Conservation (phyloP, 2,113 vertebrate genomes). For the Rhinogobius similis region DNA sequence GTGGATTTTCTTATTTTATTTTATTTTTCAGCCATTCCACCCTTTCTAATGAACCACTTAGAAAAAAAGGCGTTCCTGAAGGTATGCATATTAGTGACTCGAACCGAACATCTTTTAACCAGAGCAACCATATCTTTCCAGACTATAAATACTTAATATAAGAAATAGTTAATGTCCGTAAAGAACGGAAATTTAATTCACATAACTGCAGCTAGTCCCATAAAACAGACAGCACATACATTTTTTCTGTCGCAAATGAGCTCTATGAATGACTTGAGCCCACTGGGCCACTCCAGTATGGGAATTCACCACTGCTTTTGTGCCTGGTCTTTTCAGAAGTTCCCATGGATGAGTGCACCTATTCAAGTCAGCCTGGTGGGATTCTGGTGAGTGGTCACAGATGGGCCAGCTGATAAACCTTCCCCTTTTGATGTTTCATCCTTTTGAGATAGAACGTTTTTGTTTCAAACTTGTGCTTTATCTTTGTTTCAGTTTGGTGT, state of each 20-base stretch:
- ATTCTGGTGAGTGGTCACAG: constrained; percentile 87
- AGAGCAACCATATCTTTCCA: not conserved
- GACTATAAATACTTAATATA: constrained; percentile 10
- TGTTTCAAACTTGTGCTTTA: not conserved
- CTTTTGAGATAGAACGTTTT: constrained; percentile 1
- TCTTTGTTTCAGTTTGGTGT: constrained; percentile 85
- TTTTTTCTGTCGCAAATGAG: constrained; percentile 24
- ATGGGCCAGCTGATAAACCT: constrained; percentile 45
- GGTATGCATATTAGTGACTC: constrained; percentile 68
- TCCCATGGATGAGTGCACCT: constrained; percentile 98
- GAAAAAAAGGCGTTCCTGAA: constrained; percentile 97
- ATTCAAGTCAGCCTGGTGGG: constrained; percentile 96
- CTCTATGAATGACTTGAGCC: constrained; percentile 27
- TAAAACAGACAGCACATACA: too few relatives aligned
- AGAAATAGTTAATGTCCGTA: too few relatives aligned
- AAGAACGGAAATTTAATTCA: too few relatives aligned
- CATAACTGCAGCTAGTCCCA: too few relatives aligned
- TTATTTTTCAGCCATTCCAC: constrained; percentile 86
- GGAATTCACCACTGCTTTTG: constrained; percentile 53
- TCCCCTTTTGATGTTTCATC: constrained; percentile 9
- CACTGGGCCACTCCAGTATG: constrained; percentile 28
- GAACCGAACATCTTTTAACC: not conserved
- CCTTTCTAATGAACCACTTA: constrained; percentile 96
- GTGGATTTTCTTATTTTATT: not conserved
- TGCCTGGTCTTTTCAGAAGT: constrained; percentile 81